Evolutionary conservation across 1,140 invertebrate species (phyloP), one percentile per base, ranked within the genome.

Genomic region (Cydia pomonella): DNA sequence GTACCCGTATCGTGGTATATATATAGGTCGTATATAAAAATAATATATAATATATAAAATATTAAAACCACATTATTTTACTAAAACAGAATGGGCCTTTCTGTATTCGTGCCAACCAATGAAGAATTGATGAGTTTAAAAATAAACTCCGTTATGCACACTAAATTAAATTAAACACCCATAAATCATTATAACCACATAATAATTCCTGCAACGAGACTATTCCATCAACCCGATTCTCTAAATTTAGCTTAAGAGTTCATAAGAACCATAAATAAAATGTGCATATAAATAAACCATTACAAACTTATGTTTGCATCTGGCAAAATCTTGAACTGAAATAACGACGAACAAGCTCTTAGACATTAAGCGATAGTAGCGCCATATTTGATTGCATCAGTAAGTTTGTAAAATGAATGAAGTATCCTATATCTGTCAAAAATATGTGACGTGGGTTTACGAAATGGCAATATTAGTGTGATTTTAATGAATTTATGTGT

Each of bases 171-270:
- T 29, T 3, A 38, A 69, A 69, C 18, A 18, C 16, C 9, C 25
- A 69, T 69, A 33, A 69, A 69, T 69, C 64, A 38, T 18, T 59
- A 33, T 69, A 33, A 69, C 64, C 29, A 33, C 64, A 21, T 41
- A 69, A 69, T 33, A 33, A 69, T 21, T 69, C 41, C 29, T 29
- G 29, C 29, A 69, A 41, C 64, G 33, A 10, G 6, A 69, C 64
- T 69, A 69, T 69, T 69, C 64, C 64, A 69, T 69, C 64, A 69
- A 69, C 29, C 23, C 18, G 29, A n/a, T 3, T 18, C 16, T 18
- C 33, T 38, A 69, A 18, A 69, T 9, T 16, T 33, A 33, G 29
- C 27, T 69, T 44, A 44, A 44, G 41, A 44, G 12, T 44, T 69
- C 23, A 69, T 38, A 33, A 69, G 23, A 44, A 44, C 41, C 25